phyloP scores from a whole-genome alignment of 2,797 vertebrate genomes.

The Telmatherina bonti region DNA sequence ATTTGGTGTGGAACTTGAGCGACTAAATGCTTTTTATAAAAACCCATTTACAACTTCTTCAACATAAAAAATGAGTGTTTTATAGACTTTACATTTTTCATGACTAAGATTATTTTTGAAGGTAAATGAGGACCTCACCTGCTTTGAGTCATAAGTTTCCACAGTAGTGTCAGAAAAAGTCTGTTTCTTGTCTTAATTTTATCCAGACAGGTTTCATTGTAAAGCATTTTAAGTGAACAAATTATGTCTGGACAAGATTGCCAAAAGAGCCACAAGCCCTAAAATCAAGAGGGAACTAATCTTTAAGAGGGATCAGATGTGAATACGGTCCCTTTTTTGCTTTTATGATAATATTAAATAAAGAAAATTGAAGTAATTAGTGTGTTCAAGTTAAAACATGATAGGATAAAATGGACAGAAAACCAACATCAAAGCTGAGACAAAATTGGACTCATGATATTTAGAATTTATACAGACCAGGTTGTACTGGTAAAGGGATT shows the following conservation, averaged over 20 bases:
- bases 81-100: slow-evolving; percentile 11
- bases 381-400: neutral
- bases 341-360: neutral
- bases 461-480: no score
- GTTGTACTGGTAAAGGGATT: neutral
- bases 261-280: neutral
- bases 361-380: neutral
- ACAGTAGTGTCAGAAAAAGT: slow-evolving; percentile 9
- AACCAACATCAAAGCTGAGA: neutral
- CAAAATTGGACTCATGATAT: neutral
- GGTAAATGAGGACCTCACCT: neutral
- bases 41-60: neutral
- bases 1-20: neutral
- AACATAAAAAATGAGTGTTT: slow-evolving; percentile 5
- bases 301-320: neutral
- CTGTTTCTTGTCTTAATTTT: slow-evolving; percentile 4
- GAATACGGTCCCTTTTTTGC: neutral
- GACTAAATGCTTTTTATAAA: slow-evolving; percentile 11
- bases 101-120: slow-evolving; percentile 1
- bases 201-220: slow-evolving; percentile 4
- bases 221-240: neutral
- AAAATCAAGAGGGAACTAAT: neutral
- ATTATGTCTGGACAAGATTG: slow-evolving; percentile 4
- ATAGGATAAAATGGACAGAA: neutral
- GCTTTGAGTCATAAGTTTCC: slow-evolving; percentile 2